Conservation (phyloP, 2,797 vertebrate genomes). For the Benthosema pterotum region DNA sequence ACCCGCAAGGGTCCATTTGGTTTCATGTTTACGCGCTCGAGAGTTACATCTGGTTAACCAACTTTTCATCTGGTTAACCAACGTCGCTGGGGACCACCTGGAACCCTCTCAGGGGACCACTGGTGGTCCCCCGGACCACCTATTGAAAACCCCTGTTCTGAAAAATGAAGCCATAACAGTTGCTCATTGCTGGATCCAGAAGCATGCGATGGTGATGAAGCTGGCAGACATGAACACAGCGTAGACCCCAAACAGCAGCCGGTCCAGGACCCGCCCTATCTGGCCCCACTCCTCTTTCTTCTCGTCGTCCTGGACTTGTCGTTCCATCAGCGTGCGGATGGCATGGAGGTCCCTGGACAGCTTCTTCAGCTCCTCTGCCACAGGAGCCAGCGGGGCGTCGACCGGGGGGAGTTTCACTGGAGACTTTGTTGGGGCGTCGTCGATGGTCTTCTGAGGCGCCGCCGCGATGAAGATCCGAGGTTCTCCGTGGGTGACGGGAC, state of each 20-base stretch:
- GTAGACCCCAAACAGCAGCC: slow-evolving; percentile 67
- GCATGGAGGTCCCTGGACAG: slow-evolving; percentile 53
- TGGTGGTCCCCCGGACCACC: too few species aligned
- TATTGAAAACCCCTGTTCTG: too few species aligned
- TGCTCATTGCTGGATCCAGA: slow-evolving; percentile 49
- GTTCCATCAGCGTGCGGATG: slow-evolving; percentile 60
- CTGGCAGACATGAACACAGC: slow-evolving; percentile 59
- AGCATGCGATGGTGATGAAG: slow-evolving; percentile 55
- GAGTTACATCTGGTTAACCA: too few species aligned
- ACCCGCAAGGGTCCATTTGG: too few species aligned
- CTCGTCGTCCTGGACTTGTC: slow-evolving; percentile 30
- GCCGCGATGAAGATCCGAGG: not conserved
- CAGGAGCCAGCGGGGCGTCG: not conserved
- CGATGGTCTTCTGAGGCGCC: too few species aligned
- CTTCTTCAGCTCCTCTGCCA: slow-evolving; percentile 57
- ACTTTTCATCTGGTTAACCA: too few species aligned
- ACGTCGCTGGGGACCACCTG: too few species aligned
- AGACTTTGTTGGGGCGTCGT: too few species aligned
- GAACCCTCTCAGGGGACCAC: too few species aligned
- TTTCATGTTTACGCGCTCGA: too few species aligned
- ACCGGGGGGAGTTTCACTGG: too few species aligned
- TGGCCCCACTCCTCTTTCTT: slow-evolving; percentile 44
- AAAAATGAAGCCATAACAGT: too few species aligned
- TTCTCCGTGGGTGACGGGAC: not conserved
- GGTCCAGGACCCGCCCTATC: slow-evolving; percentile 60